Evolutionary conservation across 1,140 invertebrate species (phyloP), one percentile per base, ranked within the genome.

Genomic region (Andrena cerasifolii): DNA sequence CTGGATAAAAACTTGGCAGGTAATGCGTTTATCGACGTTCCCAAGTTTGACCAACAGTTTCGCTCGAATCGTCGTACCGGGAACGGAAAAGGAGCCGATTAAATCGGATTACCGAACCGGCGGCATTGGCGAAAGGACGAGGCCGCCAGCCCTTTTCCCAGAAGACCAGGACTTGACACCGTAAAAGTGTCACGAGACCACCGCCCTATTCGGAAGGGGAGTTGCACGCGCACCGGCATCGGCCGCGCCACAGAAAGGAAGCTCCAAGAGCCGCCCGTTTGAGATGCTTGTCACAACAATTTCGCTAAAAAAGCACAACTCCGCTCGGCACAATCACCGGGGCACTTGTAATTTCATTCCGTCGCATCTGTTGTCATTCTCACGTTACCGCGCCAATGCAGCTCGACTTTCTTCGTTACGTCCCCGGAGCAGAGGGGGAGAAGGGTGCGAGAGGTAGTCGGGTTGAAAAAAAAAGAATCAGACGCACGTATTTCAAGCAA

Each of bases 281-380:
- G 83, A 87, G 85, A 86, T 75, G 86, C 79, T 77, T 89, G 89
- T 90, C 88, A 90, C 88, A 90, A 89, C 85, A 90, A 90, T 89
- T 90, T 90, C 84, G 76, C 80, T 68, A 83, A 89, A 90, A 89
- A 90, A 82, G 86, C 71, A 77, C 82, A 82, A 87, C 83, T 83
- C 71, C 63, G 1, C 70, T 61, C 68, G 45, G 53, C 72, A 77
- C 72, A 67, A 84, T 83, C 54, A 65, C 67, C 63, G 59, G 40
- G 63, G 86, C 84, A 88, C 83, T 89, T 88, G 85, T 90, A 90
- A 90, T 90, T 90, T 86, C 83, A 85, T 89, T 89, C 78, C 82
- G 67, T 63, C 82, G 81, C 89, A 90, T 90, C 89, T 90, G 89
- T 87, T 89, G 88, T 88, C 85, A 87, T 89, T 89, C 89, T 90